phyloP scores from a whole-genome alignment of 2,113 vertebrate species.

The Ellobius talpinus region DNA sequence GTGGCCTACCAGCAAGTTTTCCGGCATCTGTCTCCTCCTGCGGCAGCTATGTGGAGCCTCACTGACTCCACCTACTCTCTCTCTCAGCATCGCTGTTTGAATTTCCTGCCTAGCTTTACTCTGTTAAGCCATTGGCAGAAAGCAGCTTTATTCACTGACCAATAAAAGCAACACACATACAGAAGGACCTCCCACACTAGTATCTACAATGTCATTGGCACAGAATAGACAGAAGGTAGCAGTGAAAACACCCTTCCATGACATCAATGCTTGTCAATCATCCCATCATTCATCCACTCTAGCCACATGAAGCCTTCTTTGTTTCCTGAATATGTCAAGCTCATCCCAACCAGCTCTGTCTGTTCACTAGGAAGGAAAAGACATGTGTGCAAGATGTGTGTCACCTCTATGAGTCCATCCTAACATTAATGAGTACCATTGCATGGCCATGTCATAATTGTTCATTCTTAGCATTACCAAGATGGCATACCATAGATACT shows the following conservation, averaged over 20 bases:
- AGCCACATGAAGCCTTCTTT: background rate
- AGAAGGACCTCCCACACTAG: no score
- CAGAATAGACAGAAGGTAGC: background rate
- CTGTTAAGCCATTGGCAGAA: no score
- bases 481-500: background rate
- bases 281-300: background rate
- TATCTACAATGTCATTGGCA: background rate
- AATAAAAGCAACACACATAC: no score
- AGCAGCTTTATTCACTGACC: no score
- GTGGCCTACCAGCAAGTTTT: no score
- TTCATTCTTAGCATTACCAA: conserved; percentile 10
- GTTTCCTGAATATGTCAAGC: background rate
- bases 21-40: no score
- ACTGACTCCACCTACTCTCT: no score
- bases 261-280: background rate
- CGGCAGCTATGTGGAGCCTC: no score
- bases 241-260: background rate
- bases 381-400: no score
- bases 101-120: no score
- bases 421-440: background rate
- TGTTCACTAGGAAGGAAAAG: background rate
- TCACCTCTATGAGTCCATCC: background rate
- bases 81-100: no score
- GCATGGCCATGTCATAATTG: background rate
- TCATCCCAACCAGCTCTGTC: background rate